Base-by-base conservation (phyloP, 2,113 vertebrate genomes). In the Vulpes ferrilata region DNA sequence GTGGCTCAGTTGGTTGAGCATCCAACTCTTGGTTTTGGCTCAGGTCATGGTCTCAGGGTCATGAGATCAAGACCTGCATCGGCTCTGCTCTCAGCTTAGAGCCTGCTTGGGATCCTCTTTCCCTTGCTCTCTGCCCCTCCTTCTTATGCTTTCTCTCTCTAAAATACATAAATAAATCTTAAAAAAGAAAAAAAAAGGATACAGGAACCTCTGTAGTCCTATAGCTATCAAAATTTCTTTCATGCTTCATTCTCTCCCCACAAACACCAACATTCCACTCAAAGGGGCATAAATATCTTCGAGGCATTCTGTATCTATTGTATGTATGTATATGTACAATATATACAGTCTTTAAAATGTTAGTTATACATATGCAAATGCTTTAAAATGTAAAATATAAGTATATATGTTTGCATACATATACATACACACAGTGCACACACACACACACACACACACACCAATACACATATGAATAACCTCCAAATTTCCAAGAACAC, bases 401-500 rank as follows among this genome's bases (percentile, higher is more conserved):
- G 5, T 51, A 69, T 16, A 82, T 9, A 8, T 48, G 35, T 64
- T 53, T 88, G 35, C 60, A 94, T 38, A 60, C 2, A 43, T 43
- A 12, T 32, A 85, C 16, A 38, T 35, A 22, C 8, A 60, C 8
- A 32, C 1, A 48, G 30, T 53, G 22, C 35, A 43, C 1, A 43
- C 43, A 43, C 43, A 43, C 27, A 64, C 27, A n/a, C 59, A 22
- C 57, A 7, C 32, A 35, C 27, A 38, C 30, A 19, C 2, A 17
- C 73, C 32, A 20, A 32, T 9, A 19, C 17, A 38, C 23, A 62
- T 23, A 0, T 19, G 12, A 35, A 27, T 57, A 73, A 78, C 71
- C 48, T 65, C 43, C 35, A 53, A 22, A 88, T 95, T 60, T 48
- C 65, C 15, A 51, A 93, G 67, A 81, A 91, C 74, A 62, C 16